Base-by-base conservation (phyloP, 2,888 invertebrate genomes). In the Archips xylosteana region DNA sequence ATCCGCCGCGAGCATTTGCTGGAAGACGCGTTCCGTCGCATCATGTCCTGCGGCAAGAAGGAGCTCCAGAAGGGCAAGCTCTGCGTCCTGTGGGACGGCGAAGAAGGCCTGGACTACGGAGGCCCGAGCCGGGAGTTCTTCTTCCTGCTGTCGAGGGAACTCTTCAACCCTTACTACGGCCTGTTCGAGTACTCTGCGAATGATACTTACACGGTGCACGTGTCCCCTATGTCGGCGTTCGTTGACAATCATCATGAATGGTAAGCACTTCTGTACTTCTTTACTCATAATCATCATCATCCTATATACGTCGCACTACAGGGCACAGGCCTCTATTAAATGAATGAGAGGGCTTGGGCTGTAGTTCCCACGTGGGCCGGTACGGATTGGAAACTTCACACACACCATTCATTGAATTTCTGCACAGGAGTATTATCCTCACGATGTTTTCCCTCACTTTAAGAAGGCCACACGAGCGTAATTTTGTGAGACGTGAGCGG, bases 161-260 rank as follows among this genome's bases (percentile, higher is more conserved):
- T 99, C 10, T 99, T 99, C 94, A 99, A 99, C 95, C 99, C 99
- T 0, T 99, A 99, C 91, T 99, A 99, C 84, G 99, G 99, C 0
- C 96, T 99, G 75, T 99, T 99, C 91, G 99, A 99, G 92, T 99
- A 99, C 89, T 99, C 99, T 0, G 99, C 99, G 63, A 99, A 99
- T 87, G 99, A 99, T 86, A 99, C 99, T 0, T 99, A 99, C 88
- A 99, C 99, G 6, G 99, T 99, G 34, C 98, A 98, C 91, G 97
- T 98, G 75, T 98, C 98, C 39, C 99, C 99, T 0, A 97, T 99
- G 97, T 99, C 99, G 2, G 97, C 98, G 0, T 99, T 99, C 85
- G 99, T 99, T 32, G 99, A 99, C 85, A 99, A 99, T 87, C 98
- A 98, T 89, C 98, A 98, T 83, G 98, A 99, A 90, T 99, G 99